Conservation (phyloP, 2,113 vertebrate species). For the Atlantisia rogersi region DNA sequence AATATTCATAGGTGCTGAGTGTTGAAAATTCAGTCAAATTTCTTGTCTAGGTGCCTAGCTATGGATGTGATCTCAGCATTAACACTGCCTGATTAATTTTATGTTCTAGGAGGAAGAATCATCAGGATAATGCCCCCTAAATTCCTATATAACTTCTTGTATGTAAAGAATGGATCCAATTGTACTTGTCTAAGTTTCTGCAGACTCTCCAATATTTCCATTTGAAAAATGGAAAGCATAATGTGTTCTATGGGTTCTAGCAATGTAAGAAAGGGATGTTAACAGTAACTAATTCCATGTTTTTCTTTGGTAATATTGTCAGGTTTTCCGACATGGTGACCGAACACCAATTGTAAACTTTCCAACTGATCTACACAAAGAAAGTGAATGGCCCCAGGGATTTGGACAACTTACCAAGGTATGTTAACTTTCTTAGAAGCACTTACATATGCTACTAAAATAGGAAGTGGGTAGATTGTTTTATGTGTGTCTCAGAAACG, state of each 20-base stretch:
- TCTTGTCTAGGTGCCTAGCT: background rate
- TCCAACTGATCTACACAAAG: constrained; percentile 83
- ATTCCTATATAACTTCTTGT: background rate
- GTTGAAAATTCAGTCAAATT: background rate
- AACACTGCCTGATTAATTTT: background rate
- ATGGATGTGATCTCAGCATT: background rate
- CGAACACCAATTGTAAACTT: constrained; percentile 84
- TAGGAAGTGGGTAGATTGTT: background rate
- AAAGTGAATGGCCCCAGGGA: constrained; percentile 86
- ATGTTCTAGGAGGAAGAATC: background rate
- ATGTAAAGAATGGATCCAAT: background rate
- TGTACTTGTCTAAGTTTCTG: background rate
- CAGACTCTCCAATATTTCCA: background rate
- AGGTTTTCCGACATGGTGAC: constrained; percentile 90
- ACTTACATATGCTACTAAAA: background rate
- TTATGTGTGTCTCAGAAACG: background rate
- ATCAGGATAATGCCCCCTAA: background rate
- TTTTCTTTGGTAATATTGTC: background rate
- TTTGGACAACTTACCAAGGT: constrained; percentile 91
- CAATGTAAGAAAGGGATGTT: background rate
- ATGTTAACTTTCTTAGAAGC: constrained; percentile 20
- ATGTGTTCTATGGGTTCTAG: background rate
- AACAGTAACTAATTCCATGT: background rate
- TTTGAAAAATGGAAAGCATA: background rate
- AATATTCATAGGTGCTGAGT: background rate